Evolutionary conservation across 1,140 invertebrate genomes (phyloP), one percentile per base, ranked within the genome.

Genomic region (Drosophila auraria): DNA sequence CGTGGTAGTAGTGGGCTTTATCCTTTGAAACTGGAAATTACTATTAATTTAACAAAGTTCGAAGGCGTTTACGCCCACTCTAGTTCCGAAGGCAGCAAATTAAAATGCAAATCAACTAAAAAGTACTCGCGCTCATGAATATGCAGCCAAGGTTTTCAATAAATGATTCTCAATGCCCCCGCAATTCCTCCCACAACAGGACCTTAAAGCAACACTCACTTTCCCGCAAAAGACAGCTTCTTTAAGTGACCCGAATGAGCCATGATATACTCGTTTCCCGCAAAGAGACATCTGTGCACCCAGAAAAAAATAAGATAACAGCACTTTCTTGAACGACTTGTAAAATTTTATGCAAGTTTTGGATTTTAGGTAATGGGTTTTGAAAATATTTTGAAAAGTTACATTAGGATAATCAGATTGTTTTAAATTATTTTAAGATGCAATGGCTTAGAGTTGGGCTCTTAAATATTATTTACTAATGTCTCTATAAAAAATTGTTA

Each of bases 111-210:
- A 80, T 80, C 17, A 64, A 62, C 40, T 59, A 40, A 30, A 73
- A 80, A 74, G 45, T 78, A 58, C 54, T 42, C 9, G 25, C n/a
- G 11, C 62, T 78, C 76, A 78, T 78, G 76, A 78, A 78, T 78
- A 78, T 78, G 58, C 68, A 79, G 53, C 49, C 40, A 42, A 30
- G 62, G 40, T 79, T 72, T 65, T 60, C 77, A 79, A 79, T 79
- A 79, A 79, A 65, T 44, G 72, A 23, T 56, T 8, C 12, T 33
- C 51, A 42, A 44, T 68, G 62, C 17, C 40, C n/a, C 15, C 49
- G 27, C 27, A 30, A 30, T 30, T 40, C 62, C n/a, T 42, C 27
- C 36, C n/a, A 2, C 9, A 15, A 60, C 45, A 36, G 12, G 42
- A 17, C 38, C 14, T 50, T 40, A 70, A 56, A 50, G 33, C 25